Conservation (phyloP, 2,888 invertebrate species). For the Tetheella fluctuosa region DNA sequence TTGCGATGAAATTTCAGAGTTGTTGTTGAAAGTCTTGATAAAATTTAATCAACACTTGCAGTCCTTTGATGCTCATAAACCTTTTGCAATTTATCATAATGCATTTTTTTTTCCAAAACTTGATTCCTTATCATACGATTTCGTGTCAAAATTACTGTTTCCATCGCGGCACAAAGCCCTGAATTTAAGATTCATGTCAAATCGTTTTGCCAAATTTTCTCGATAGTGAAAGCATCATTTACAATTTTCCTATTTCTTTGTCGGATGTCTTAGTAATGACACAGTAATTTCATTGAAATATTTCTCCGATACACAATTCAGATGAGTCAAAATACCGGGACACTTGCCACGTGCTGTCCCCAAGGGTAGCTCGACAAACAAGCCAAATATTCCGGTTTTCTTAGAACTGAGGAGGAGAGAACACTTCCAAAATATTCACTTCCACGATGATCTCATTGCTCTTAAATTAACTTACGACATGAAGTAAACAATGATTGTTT, state of each 20-base stretch:
- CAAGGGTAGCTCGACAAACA: conserved; percentile 37
- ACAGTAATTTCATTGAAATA: conserved; percentile 22
- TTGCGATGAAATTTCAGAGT: too few species aligned
- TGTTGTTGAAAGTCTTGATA: too few species aligned
- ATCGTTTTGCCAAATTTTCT: too few species aligned
- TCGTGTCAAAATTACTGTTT: too few species aligned
- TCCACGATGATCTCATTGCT: conserved; percentile 50
- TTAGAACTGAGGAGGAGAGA: conserved; percentile 40
- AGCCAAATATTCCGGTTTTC: conserved; percentile 63
- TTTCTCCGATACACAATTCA: conserved; percentile 3
- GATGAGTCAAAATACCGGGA: conserved; percentile 49
- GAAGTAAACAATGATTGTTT: neutral
- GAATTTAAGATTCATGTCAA: neutral
- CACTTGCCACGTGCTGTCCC: conserved; percentile 45
- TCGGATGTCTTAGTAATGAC: conserved; percentile 16
- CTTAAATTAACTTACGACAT: conserved; percentile 1
- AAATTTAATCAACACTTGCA: too few species aligned
- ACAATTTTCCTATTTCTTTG: neutral
- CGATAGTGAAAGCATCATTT: neutral
- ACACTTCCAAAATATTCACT: conserved; percentile 49
- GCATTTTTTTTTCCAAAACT: too few species aligned
- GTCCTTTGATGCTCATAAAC: neutral
- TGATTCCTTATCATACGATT: neutral
- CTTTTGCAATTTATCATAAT: neutral
- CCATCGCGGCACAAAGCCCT: neutral